Evolutionary conservation across 1,140 invertebrate genomes (phyloP).

Genomic region (Diprion similis): DNA sequence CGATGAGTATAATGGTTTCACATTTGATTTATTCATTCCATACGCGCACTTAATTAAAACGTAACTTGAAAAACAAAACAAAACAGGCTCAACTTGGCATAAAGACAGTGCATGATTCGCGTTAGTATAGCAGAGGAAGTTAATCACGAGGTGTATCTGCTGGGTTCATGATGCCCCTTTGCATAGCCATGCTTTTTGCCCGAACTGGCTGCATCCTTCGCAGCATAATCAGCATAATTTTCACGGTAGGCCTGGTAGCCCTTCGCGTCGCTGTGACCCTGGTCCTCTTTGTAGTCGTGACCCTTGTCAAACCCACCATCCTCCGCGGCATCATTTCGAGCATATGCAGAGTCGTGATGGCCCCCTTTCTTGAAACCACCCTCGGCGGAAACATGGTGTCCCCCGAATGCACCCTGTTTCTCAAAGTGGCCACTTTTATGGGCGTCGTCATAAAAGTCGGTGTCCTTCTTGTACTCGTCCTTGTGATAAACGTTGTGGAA

Average conservation of each 20-base stretch:
- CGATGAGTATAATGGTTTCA: conserved; percentile 15
- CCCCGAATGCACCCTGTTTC: conserved; percentile 61
- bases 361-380: conserved; percentile 61
- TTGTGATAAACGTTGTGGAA: conserved; percentile 77
- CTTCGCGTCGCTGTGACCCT: conserved; percentile 56
- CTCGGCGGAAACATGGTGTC: conserved; percentile 56
- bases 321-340: conserved; percentile 54
- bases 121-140: conserved; percentile 3
- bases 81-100: background rate
- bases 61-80: conserved; percentile 4
- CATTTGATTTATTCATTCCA: conserved; percentile 23
- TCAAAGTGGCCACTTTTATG: conserved; percentile 69
- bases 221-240: conserved; percentile 53
- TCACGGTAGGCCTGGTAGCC: conserved; percentile 50
- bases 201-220: conserved; percentile 46
- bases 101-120: background rate
- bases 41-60: background rate
- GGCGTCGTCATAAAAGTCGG: conserved; percentile 74
- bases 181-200: conserved; percentile 56
- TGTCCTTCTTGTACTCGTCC: conserved; percentile 78
- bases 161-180: conserved; percentile 27
- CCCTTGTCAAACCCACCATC: conserved; percentile 59
- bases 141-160: conserved; percentile 16
- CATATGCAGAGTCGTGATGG: conserved; percentile 58
- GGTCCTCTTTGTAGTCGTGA: conserved; percentile 48